Evolutionary conservation across 2,888 invertebrate species (phyloP), one percentile per base, ranked within the genome.

Genomic region (Marasmarcha lunaedactyla): DNA sequence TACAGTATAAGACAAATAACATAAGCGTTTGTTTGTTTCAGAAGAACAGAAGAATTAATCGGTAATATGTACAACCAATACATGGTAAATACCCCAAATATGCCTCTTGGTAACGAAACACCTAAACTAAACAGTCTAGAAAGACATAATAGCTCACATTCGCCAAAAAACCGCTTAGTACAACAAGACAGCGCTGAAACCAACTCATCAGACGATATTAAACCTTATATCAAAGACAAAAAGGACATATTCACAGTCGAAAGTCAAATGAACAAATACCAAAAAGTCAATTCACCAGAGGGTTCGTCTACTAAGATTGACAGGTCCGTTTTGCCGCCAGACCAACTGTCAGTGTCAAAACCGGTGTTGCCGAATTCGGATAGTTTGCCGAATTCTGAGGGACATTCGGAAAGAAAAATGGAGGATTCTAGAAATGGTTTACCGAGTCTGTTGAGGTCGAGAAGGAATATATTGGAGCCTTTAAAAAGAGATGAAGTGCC

Each of bases 31-130:
- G 15, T 36, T 41, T 37, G 38, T 66, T 60, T 20, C 62, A 84
- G 87, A 54, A 71, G 88, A 14, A 88, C 88, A 10, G 89, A 88
- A 59, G 88, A 89, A 47, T 57, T 89, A 34, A 86, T 88, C 39
- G 85, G 85, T 7, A 84, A 72, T 33, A 85, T 85, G 63, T 85
- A 85, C 48, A 77, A 49, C 39, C 84, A 85, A 45, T 86, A 85
- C 52, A 71, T 85, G 63, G 81, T 84, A 0, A 57, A 76, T 0
- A 76, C 81, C 0, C 83, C 84, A 0, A 76, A 79, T 0, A 37
- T 74, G 0, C 66, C 72, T 1, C 34, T 71, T 41, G 73, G 71
- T 46, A 63, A 69, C 26, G 59, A 63, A 2, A 59, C 63, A 1
- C 67, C 73, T 2, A 68, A 64, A 56, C 40, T 64, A 1, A 74